Evolutionary conservation across 2,113 vertebrate genomes (phyloP).

Genomic region (Ancistrus triradiatus): DNA sequence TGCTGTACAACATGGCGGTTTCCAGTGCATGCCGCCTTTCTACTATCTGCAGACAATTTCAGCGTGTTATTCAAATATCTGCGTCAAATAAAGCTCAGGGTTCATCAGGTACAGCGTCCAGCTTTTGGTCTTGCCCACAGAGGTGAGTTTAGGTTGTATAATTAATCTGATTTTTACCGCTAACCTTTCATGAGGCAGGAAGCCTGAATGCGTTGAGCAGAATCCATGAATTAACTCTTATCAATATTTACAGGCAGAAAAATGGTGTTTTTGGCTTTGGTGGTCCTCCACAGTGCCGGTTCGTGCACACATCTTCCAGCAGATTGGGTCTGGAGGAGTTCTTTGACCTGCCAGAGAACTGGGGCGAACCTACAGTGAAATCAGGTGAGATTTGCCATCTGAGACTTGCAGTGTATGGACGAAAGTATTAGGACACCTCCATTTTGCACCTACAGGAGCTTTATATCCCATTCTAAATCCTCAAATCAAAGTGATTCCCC

Average conservation of each 20-base stretch:
- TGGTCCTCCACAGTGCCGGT: constrained; percentile 47
- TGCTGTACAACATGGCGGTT: constrained; percentile 66
- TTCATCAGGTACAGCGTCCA: constrained; percentile 9
- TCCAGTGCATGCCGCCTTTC: constrained; percentile 61
- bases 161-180: not conserved
- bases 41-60: constrained; percentile 67
- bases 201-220: not conserved
- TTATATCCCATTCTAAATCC: too few relatives aligned
- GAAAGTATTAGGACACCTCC: not conserved
- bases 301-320: constrained; percentile 73
- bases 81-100: constrained; percentile 35
- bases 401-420: not conserved
- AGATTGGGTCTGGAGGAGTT: constrained; percentile 85
- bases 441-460: not conserved
- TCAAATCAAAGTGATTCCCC: too few relatives aligned
- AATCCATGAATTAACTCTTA: not conserved
- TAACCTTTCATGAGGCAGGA: not conserved
- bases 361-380: constrained; percentile 84
- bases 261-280: not conserved
- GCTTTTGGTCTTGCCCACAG: constrained; percentile 18
- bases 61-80: constrained; percentile 59
- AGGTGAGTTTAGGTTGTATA: constrained; percentile 52
- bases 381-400: constrained; percentile 70
- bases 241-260: constrained; percentile 1
- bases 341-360: constrained; percentile 87